Evolutionary conservation across 2,797 vertebrate genomes (phyloP).

Genomic region (Muscicapa striata): DNA sequence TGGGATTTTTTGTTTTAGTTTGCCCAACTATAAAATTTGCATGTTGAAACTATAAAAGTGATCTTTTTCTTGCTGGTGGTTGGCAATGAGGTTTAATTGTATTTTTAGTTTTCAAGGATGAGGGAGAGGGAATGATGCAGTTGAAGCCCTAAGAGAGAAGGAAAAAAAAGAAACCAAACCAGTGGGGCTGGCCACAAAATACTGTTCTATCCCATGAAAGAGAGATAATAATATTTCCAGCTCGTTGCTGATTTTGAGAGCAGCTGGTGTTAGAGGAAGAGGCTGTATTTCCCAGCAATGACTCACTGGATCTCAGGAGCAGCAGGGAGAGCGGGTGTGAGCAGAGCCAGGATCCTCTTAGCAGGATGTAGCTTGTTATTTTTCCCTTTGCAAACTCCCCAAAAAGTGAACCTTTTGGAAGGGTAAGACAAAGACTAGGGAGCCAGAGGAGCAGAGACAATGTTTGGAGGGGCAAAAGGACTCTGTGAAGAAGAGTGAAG

Average conservation of each 20-base stretch:
- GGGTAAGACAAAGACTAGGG: neutral
- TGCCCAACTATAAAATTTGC: neutral
- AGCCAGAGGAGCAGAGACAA: neutral
- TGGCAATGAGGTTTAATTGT: neutral
- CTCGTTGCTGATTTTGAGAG: conserved; percentile 34
- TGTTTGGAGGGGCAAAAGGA: neutral
- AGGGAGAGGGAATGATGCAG: neutral
- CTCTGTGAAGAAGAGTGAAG: neutral
- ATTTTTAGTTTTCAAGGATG: neutral
- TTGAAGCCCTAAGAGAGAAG: neutral
- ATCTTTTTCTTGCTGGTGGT: neutral
- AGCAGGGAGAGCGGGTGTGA: neutral
- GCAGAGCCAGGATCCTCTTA: neutral
- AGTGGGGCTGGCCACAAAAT: neutral
- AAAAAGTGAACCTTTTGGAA: neutral
- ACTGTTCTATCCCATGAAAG: neutral
- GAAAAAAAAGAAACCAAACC: neutral
- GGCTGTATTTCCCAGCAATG: neutral
- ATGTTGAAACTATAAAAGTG: neutral
- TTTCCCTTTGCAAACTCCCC: neutral
- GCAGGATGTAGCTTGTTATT: neutral
- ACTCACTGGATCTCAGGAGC: conserved; percentile 14
- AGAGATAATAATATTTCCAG: neutral
- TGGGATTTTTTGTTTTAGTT: neutral
- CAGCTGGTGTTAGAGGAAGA: conserved; percentile 47